Percentiles rank a stretch among this genome's conserved stretches.
Conservation (phyloP, 2,888 invertebrate genomes). For the Argyresthia albistria region DNA sequence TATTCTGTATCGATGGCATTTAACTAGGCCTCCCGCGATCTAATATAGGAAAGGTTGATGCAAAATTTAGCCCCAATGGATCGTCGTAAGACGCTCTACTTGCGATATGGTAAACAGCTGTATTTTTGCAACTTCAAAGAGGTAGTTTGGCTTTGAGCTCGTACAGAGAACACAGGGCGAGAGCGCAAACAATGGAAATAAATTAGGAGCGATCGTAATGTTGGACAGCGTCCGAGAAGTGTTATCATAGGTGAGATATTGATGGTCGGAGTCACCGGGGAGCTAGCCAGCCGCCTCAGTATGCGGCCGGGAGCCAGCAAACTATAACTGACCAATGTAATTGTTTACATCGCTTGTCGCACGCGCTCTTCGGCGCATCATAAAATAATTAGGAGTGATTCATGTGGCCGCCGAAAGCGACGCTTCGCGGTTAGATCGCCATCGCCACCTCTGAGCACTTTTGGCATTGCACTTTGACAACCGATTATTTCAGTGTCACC, state of each 20-base stretch:
- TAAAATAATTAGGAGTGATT: slow-evolving; percentile 65
- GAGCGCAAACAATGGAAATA: slow-evolving; percentile 36
- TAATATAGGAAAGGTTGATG: background rate
- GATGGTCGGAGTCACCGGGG: background rate
- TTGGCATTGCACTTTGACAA: slow-evolving; percentile 65
- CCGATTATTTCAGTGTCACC: slow-evolving; percentile 61
- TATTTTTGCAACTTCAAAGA: slow-evolving; percentile 57
- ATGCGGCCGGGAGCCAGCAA: background rate
- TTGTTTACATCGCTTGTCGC: slow-evolving; percentile 30
- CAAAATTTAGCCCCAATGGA: background rate
- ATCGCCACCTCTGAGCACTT: slow-evolving; percentile 23
- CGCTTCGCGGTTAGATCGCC: slow-evolving; percentile 35
- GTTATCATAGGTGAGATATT: slow-evolving; percentile 22
- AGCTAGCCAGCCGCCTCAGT: background rate
- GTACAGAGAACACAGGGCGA: slow-evolving; percentile 20
- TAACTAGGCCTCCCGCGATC: slow-evolving; percentile 3
- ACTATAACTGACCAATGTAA: slow-evolving; percentile 14
- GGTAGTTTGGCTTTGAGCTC: slow-evolving; percentile 26
- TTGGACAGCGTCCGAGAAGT: slow-evolving; percentile 39
- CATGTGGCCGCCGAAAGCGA: slow-evolving; percentile 49
- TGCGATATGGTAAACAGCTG: slow-evolving; percentile 37
- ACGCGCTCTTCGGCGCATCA: slow-evolving; percentile 25
- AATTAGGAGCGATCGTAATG: slow-evolving; percentile 40
- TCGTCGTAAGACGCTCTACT: slow-evolving; percentile 18
- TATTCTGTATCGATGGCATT: background rate